Percentiles rank a stretch among this genome's conserved stretches.
These are phyloP conservation scores for Cheumatopsyche charites DNA, from an alignment of 1,140 invertebrate genomes.

Conservation along the genomic window DNA sequence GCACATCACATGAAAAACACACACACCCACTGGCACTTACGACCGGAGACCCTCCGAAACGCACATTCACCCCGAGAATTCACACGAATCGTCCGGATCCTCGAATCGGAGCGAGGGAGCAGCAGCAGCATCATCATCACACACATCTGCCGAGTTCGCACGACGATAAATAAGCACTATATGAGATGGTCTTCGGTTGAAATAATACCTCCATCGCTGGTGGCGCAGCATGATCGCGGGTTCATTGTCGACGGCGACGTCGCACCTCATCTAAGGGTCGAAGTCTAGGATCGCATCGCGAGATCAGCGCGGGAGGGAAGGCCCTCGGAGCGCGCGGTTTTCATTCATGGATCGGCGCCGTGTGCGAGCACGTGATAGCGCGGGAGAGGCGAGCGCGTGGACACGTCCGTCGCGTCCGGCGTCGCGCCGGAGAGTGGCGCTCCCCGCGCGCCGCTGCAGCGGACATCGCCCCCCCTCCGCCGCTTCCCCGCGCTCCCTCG, in stretches of 20 bases:
- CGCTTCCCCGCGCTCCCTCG: conserved; percentile 8
- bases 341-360: background rate
- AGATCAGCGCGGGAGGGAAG: background rate
- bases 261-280: conserved; percentile 40
- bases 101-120: too few species aligned
- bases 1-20: too few species aligned
- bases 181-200: background rate
- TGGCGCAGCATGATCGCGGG: conserved; percentile 38
- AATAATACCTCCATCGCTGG: conserved; percentile 38
- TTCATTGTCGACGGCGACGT: conserved; percentile 42
- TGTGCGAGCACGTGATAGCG: background rate
- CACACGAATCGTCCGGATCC: too few species aligned
- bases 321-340: background rate
- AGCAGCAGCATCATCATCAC: too few species aligned
- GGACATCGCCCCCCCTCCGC: conserved; percentile 28
- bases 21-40: too few species aligned
- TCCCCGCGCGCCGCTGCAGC: conserved; percentile 14
- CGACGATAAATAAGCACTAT: background rate
- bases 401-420: conserved; percentile 8
- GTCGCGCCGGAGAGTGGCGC: conserved; percentile 13
- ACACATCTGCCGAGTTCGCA: background rate
- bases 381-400: conserved; percentile 4
- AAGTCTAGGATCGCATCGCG: background rate
- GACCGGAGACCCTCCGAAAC: too few species aligned
- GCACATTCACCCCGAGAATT: too few species aligned